Evolutionary conservation across 2,888 invertebrate genomes (phyloP).

Genomic region (Cheilosia vernalis): DNA sequence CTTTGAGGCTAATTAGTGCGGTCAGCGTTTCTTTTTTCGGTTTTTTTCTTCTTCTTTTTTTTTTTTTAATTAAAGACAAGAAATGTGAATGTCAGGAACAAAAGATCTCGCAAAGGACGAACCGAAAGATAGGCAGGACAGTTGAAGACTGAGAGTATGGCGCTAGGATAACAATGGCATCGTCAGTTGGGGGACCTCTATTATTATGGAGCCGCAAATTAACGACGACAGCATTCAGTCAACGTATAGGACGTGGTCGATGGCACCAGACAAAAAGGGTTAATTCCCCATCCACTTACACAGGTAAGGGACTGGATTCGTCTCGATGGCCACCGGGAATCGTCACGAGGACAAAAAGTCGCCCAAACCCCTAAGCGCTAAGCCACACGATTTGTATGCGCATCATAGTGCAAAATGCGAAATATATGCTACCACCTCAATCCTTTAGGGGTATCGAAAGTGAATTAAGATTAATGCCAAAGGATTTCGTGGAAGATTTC

Average conservation of each 20-base stretch:
- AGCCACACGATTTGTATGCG: conserved; percentile 18
- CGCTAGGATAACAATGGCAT: conserved; percentile 60
- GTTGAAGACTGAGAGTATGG: conserved; percentile 45
- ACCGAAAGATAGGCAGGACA: conserved; percentile 60
- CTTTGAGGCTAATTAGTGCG: conserved; percentile 83
- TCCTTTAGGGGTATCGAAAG: conserved; percentile 70
- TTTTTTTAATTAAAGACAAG: conserved; percentile 71
- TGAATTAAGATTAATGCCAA: conserved; percentile 77
- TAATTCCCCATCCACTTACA: conserved; percentile 55
- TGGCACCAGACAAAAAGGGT: conserved; percentile 59
- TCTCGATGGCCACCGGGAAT: conserved; percentile 41
- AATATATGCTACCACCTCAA: conserved; percentile 22
- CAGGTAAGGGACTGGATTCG: neutral
- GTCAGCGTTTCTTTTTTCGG: conserved; percentile 80
- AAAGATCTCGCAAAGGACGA: conserved; percentile 69
- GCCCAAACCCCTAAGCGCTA: neutral
- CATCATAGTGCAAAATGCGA: conserved; percentile 17
- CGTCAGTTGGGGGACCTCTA: conserved; percentile 45
- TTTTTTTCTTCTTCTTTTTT: conserved; percentile 33
- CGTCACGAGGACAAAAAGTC: conserved; percentile 60
- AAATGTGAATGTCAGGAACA: conserved; percentile 73
- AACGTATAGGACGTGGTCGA: conserved; percentile 52
- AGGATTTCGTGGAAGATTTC: conserved; percentile 72
- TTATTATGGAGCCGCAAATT: conserved; percentile 63
- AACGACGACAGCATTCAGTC: conserved; percentile 73